Conservation (phyloP, 2,113 vertebrate genomes). For the Rynchops niger region DNA sequence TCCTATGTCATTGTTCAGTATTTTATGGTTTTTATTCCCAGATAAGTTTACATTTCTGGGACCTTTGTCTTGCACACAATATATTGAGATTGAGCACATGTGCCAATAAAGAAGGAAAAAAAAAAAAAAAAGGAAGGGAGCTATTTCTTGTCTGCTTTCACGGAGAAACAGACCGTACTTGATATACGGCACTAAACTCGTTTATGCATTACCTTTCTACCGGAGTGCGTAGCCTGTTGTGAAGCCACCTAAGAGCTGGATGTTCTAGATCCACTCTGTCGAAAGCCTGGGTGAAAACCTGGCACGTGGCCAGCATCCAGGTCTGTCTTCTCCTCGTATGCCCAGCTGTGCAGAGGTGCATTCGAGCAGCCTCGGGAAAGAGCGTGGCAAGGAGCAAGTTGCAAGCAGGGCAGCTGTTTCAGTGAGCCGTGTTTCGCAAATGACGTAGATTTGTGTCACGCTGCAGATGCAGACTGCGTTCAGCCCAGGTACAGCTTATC, state of each 20-base stretch:
- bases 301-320: background rate
- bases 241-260: background rate
- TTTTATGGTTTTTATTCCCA: background rate
- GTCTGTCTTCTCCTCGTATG: background rate
- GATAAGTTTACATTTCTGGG: background rate
- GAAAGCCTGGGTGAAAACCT: background rate
- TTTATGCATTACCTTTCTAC: background rate
- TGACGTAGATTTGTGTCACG: fast-evolving
- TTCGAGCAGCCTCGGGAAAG: background rate
- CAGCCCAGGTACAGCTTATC: background rate
- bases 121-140: background rate
- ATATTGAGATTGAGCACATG: background rate
- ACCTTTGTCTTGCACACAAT: background rate
- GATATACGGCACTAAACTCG: fast-evolving
- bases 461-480: background rate
- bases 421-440: background rate
- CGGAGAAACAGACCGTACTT: background rate
- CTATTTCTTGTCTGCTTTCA: background rate
- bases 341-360: background rate
- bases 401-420: background rate
- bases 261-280: background rate
- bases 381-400: background rate
- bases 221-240: background rate
- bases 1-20: background rate
- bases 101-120: background rate